These are phyloP conservation scores for Tenthredo notha DNA, from an alignment of 2,888 invertebrate species.

Conservation along the genomic window DNA sequence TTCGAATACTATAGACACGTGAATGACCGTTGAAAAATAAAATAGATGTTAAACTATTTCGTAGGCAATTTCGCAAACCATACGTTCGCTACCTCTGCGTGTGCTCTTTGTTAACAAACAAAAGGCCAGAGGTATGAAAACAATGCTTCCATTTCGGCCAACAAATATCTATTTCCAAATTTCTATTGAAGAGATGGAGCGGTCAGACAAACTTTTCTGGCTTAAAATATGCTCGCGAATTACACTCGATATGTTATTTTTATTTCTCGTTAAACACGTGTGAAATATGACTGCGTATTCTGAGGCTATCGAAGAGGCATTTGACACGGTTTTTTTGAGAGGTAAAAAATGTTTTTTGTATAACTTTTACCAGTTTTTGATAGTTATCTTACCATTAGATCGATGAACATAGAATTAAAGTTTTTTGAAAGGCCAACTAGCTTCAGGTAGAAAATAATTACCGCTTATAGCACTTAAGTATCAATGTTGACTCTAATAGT, in stretches of 20 bases:
- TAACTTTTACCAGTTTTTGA: not conserved
- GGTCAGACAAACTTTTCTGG: not conserved
- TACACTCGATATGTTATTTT: not conserved
- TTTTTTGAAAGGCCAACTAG: not conserved
- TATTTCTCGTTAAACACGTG: too few species aligned
- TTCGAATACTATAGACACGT: not conserved
- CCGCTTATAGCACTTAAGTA: not conserved
- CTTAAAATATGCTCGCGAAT: not conserved
- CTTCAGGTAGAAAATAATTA: not conserved
- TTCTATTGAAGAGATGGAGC: not conserved
- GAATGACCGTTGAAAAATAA: not conserved
- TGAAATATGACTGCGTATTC: not conserved
- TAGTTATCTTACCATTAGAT: not conserved
- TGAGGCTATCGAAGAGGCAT: not conserved
- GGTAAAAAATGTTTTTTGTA: not conserved
- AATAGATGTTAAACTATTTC: not conserved
- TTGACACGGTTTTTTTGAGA: not conserved
- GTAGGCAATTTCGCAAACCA: not conserved
- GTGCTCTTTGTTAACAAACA: constrained; percentile 7
- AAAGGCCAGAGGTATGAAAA: constrained; percentile 2
- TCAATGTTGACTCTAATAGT: not conserved
- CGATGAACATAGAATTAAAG: not conserved
- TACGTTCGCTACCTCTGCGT: not conserved
- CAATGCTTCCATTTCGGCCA: not conserved
- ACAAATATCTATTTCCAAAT: constrained; percentile 2